Evolutionary conservation across 2,888 invertebrate genomes (phyloP).

Genomic region (Dryobotodes eremita): DNA sequence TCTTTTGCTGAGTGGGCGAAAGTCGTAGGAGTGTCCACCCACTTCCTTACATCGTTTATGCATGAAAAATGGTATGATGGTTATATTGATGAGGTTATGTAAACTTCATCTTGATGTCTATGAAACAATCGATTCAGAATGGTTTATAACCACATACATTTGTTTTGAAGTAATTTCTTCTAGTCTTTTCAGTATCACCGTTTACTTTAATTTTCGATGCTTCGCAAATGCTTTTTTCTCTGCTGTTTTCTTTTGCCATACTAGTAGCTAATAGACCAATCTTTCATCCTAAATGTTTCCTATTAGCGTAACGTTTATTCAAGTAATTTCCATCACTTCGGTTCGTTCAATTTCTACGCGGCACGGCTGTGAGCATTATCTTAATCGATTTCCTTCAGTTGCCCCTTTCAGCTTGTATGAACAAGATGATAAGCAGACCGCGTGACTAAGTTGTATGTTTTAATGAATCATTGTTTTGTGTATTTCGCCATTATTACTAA

Average conservation of each 20-base stretch:
- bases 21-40: neutral
- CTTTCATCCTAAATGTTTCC: neutral
- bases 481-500: neutral
- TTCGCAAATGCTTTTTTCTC: neutral
- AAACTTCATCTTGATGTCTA: neutral
- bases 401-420: conserved; percentile 41
- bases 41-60: neutral
- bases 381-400: conserved; percentile 58
- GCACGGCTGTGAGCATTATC: conserved; percentile 36
- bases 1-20: neutral
- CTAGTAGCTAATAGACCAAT: neutral
- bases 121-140: neutral
- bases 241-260: neutral
- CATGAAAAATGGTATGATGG: neutral
- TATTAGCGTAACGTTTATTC: conserved; percentile 6
- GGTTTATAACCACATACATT: neutral
- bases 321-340: conserved; percentile 23
- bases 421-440: conserved; percentile 41
- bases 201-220: neutral
- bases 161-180: neutral
- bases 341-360: conserved; percentile 37
- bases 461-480: conserved; percentile 4
- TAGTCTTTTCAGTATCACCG: neutral
- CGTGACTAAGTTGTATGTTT: conserved; percentile 10
- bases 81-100: neutral